A percentile compares a stretch with the other conserved stretches of the same genome.
Conservation (phyloP, 1,140 invertebrate species). For the Berghia stephanieae region DNA sequence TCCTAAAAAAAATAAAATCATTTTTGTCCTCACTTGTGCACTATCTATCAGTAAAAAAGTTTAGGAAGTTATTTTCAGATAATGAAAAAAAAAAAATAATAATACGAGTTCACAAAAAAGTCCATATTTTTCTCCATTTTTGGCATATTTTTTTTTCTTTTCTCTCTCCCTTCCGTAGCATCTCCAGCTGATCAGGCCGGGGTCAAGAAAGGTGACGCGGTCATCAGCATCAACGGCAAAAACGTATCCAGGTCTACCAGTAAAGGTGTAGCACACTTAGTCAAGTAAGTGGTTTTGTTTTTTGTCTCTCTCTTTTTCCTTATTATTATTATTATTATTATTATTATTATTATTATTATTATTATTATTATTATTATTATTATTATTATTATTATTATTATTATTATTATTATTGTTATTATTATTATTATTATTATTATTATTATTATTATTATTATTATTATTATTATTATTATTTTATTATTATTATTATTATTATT, state of each 20-base stretch:
- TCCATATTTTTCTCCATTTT: background rate
- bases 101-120: background rate
- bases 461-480: too few species aligned
- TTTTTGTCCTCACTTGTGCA: background rate
- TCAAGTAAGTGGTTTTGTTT: constrained; percentile 57
- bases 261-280: constrained; percentile 61
- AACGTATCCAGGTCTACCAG: constrained; percentile 71
- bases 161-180: constrained; percentile 67
- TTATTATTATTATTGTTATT: too few species aligned
- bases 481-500: too few species aligned
- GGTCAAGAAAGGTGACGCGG: constrained; percentile 87
- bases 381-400: too few species aligned
- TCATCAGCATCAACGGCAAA: constrained; percentile 87
- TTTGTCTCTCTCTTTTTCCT: background rate
- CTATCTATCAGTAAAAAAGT: background rate
- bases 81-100: background rate
- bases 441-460: too few species aligned
- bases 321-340: background rate
- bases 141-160: background rate
- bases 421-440: too few species aligned
- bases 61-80: background rate
- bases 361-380: too few species aligned
- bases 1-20: background rate
- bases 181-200: constrained; percentile 91
- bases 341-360: background rate